Evolutionary conservation across 2,888 invertebrate genomes (phyloP), one percentile per base, ranked within the genome.

Genomic region (Lasius fuliginosus): DNA sequence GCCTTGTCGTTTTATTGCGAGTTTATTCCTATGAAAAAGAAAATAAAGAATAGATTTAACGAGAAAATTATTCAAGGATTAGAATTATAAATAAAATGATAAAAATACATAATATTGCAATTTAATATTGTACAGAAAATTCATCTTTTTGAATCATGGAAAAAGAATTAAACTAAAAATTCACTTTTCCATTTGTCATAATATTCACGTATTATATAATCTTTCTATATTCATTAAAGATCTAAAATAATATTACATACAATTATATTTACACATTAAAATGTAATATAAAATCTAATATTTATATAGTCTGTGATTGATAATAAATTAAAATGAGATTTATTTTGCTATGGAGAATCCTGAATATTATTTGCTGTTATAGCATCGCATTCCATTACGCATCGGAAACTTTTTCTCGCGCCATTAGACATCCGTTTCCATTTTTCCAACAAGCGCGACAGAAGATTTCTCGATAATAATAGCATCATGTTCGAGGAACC

Each of bases 391-490:
- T 79, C 9, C 33, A 71, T 62, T 71, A 18, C 23, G 33, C 46
- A 12, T 42, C 15, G 23, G 18, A 3, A 68, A 71, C 5, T 71
- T 79, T 15, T 27, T 33, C 23, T 60, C 71, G 79, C 23, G 42
- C 46, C 73, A 46, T 71, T 81, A 71, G 33, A 79, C 27, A 42
- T 81, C 27, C 11, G 46, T 81, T 60, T 60, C n/a, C 46, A 81
- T 81, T 71, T 81, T 81, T 60, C 42, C 74, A 64, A 77, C 11
- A 46, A 64, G 42, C 36, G 27, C 75, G 62, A 73, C 75, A 60
- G 79, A 36, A 81, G 33, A 81, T 71, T 60, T 60, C 18, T 53
- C 58, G 49, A 65, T 74, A 53, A 71, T 64, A 69, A 83, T 73
- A 73, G 81, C 83, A 58, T 69, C 71, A n/a, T 69, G 36, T 60